Base-by-base conservation (phyloP, 2,888 invertebrate genomes). In the Chydorus sphaericus region DNA sequence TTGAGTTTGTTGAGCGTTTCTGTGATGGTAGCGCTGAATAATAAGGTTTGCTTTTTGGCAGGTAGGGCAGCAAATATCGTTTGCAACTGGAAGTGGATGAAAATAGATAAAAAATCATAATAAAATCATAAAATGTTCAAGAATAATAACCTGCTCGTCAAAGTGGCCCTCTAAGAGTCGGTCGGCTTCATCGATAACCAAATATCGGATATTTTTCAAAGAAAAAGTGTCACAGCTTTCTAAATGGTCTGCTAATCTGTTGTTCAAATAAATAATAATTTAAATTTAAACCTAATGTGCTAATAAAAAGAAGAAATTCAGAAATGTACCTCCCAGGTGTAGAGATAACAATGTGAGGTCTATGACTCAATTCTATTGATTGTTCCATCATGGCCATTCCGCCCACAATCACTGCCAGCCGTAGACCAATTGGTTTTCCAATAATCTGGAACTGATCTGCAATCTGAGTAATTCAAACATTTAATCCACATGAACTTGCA, bases 151-250 rank as follows among this genome's bases (percentile, higher is more conserved):
- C 59, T 89, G 86, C 26, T 80, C 81, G 69, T 89, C 83, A 68
- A 92, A 91, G 50, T 81, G 79, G 51, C 88, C 89, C 66, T 84
- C 80, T 60, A 83, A 69, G 61, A 85, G 75, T 70, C 90, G 78
- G 68, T 99, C 98, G 31, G 97, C 98, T 74, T 99, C 98, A 72
- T 99, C 98, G 54, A 98, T 70, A 0, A 98, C 93, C 63, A 97
- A 72, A 73, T 83, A 90, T 65, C 85, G 81, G 1, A 92, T 78
- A 63, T 79, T 82, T 62, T 79, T 79, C 62, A 93, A 78, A 2
- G 80, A 79, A 65, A 87, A 86, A 16, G 86, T 87, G 62, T 86
- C 77, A 66, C 90, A 89, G 63, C 88, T 89, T 54, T 85, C 81
- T 10, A 97, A 76, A 67, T 94, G 93, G 70, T 97, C 97, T 0